A percentile compares a stretch with the other conserved stretches of the same genome.
Conservation (phyloP, 2,797 vertebrate genomes). For the Distichodus sexfasciatus region DNA sequence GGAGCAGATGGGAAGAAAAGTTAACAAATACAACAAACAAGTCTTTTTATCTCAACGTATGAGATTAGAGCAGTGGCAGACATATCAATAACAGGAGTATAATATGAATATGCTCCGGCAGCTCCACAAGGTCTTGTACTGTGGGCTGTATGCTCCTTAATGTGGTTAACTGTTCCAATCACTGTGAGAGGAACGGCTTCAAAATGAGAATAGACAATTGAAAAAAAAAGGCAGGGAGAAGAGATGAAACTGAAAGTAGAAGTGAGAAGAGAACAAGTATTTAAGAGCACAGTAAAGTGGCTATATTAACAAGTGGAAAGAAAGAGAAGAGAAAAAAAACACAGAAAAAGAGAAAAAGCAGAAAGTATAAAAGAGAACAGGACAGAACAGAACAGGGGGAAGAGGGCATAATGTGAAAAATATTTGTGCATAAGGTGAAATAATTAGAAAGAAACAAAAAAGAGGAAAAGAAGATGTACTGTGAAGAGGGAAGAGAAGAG, state of each 20-base stretch:
- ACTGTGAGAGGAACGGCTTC: neutral
- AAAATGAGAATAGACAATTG: too few relatives aligned
- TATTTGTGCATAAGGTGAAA: neutral
- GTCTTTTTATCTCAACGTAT: slow-evolving; percentile 54
- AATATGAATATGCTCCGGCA: neutral
- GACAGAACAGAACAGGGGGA: slow-evolving; percentile 3
- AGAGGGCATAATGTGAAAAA: neutral
- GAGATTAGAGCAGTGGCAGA: neutral
- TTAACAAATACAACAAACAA: slow-evolving; percentile 19
- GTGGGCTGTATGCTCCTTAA: too few relatives aligned
- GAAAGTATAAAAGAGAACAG: neutral
- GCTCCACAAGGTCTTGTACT: neutral
- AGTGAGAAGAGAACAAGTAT: too few relatives aligned
- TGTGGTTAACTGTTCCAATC: neutral
- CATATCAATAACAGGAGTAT: neutral
- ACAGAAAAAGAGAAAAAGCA: too few relatives aligned
- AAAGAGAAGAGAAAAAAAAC: too few relatives aligned
- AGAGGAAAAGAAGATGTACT: neutral
- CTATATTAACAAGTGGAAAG: too few relatives aligned
- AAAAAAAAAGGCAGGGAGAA: too few relatives aligned
- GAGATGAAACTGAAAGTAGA: too few relatives aligned
- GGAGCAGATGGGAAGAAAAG: neutral
- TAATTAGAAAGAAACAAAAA: neutral
- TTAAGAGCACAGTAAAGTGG: too few relatives aligned
- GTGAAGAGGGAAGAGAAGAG: slow-evolving; percentile 23